Evolutionary conservation across 53 echinoderm and acorn worm genomes (phyloP).

Genomic region (Arbacia lixula): DNA sequence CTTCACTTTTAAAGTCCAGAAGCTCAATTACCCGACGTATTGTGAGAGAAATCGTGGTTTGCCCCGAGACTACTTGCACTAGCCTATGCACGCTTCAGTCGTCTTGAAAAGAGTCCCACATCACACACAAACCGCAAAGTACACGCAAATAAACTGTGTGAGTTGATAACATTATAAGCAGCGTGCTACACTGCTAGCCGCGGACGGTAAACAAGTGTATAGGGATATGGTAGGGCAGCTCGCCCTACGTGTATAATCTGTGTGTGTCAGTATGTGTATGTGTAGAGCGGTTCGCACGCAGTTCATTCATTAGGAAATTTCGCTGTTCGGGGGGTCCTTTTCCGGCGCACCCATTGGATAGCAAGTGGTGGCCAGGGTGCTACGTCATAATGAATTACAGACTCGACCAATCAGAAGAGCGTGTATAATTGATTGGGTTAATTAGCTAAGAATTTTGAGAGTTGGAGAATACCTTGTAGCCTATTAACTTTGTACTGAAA

Average conservation of each 20-base stretch:
- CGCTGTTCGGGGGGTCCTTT: background rate
- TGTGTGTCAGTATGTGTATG: background rate
- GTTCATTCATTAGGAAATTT: conserved; percentile 35
- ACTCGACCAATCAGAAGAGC: conserved; percentile 7
- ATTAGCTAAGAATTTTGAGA: background rate
- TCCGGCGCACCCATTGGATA: conserved; percentile 44
- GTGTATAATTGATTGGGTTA: conserved; percentile 38
- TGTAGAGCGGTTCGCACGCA: conserved; percentile 34
- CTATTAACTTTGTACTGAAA: background rate
- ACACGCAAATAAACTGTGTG: no score
- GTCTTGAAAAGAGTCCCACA: no score
- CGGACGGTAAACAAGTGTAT: no score
- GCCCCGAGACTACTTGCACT: no score
- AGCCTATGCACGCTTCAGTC: no score
- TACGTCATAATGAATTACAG: conserved; percentile 5
- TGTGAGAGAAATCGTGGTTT: no score
- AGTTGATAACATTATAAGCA: no score
- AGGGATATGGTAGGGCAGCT: no score
- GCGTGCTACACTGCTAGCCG: no score
- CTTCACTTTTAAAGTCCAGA: no score
- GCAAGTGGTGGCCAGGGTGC: background rate
- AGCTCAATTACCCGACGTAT: no score
- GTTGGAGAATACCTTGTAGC: background rate
- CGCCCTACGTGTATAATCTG: background rate
- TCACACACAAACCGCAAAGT: no score